Base-by-base conservation (phyloP, 2,113 vertebrate genomes). In the Piprites chloris region DNA sequence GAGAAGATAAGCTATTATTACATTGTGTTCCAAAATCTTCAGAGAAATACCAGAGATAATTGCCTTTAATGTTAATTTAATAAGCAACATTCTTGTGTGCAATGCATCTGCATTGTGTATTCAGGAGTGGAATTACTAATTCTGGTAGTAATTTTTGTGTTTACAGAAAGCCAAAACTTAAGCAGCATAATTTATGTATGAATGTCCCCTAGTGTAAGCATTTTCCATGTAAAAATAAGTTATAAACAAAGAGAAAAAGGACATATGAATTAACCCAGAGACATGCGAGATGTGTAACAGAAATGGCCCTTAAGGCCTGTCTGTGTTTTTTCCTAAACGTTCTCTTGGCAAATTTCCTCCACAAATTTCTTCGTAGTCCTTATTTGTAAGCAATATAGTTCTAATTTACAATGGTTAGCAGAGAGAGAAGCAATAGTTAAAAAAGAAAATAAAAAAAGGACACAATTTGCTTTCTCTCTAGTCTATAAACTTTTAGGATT, bases 31-130 rank as follows among this genome's bases (percentile, higher is more conserved):
- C 49, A 96, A 94, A 95, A 91, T 87, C 84, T 96, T 96, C 71
- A 89, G 91, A 96, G 78, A 73, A 94, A 91, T 95, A 69, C 46
- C n/a, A 82, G 44, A 87, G n/a, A 87, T 87, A 92, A 92, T 82
- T 96, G 74, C 35, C 65, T 93, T 93, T 89, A 91, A 78, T 82
- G 49, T 68, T 67, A 96, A 82, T 89, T 92, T 95, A 93, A 79
- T 85, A 89, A 85, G 58, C 49, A 75, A 73, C 28, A 47, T 87
- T 73, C 46, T 87, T 95, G 41, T 8, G 1, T 71, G 68, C 67
- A 74, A 32, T 47, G 22, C 33, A 92, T 94, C 49, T 91, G 24
- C 37, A 62, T 46, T 79, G 26, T 80, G 41, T 65, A 82, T 89
- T 85, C 66, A 5, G 7, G 69, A 82, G 44, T 42, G 39, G 80